Percentiles rank a stretch among this genome's conserved stretches.
phyloP scores from a whole-genome alignment of 2,888 invertebrate species.

The Leptinotarsa juncta region DNA sequence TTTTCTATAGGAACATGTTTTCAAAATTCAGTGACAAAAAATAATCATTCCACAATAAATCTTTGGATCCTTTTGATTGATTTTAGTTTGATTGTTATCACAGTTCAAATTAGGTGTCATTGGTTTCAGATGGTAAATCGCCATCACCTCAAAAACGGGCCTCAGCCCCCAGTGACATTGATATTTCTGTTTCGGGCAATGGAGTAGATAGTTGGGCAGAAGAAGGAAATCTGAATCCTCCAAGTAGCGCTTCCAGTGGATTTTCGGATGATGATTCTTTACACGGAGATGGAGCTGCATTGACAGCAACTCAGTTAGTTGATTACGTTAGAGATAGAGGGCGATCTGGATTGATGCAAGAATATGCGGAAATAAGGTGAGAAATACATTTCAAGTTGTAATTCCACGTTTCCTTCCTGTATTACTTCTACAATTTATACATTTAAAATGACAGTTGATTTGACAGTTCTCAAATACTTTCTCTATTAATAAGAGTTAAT shows the following conservation, averaged over 20 bases:
- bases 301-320: slow-evolving; percentile 80
- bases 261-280: slow-evolving; percentile 93
- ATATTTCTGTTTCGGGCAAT: slow-evolving; percentile 64
- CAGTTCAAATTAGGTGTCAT: no score
- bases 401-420: no score
- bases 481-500: no score
- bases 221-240: slow-evolving; percentile 73
- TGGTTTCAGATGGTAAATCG: slow-evolving; percentile 58
- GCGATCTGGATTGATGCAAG: slow-evolving; percentile 83
- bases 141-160: slow-evolving; percentile 63
- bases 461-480: no score
- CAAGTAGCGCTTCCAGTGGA: slow-evolving; percentile 82
- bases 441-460: no score
- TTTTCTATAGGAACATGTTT: no score
- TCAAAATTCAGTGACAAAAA: no score
- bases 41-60: no score
- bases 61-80: no score
- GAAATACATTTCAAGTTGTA: neutral
- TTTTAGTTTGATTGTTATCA: no score
- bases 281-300: slow-evolving; percentile 75
- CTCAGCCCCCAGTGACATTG: slow-evolving; percentile 65
- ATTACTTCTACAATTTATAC: no score
- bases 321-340: slow-evolving; percentile 80
- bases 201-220: slow-evolving; percentile 67
- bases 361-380: slow-evolving; percentile 88